Conservation (phyloP, 2,113 vertebrate genomes). For the Apteryx owenii region DNA sequence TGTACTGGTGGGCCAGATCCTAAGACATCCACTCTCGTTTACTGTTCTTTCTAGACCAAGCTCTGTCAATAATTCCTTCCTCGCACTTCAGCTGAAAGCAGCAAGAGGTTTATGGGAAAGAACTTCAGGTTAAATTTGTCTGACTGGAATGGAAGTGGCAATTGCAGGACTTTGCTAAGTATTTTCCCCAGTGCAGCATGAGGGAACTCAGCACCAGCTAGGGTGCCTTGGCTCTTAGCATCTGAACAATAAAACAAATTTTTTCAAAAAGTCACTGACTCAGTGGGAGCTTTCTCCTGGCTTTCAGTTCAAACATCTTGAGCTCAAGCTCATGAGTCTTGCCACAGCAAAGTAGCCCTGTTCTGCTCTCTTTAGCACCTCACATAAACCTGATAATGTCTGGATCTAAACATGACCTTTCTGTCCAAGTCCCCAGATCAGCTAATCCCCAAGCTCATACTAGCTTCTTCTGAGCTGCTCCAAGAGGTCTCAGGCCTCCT, state of each 20-base stretch:
- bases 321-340: background rate
- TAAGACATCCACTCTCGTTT: background rate
- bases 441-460: background rate
- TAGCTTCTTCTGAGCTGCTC: background rate
- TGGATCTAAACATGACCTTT: background rate
- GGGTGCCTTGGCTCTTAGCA: background rate
- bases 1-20: background rate
- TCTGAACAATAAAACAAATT: background rate
- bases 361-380: background rate
- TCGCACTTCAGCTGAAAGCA: background rate
- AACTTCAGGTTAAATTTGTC: background rate
- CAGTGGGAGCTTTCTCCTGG: background rate
- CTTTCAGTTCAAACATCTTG: background rate
- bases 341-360: background rate
- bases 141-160: background rate
- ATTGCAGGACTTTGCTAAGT: background rate
- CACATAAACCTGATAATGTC: background rate
- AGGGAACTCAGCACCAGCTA: background rate
- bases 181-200: background rate
- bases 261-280: background rate
- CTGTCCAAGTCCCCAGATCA: background rate
- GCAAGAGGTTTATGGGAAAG: background rate
- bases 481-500: background rate
- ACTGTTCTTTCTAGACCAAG: background rate
- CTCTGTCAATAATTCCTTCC: background rate